phyloP scores from a whole-genome alignment of 2,888 invertebrate genomes.

The Coenonympha arcania region DNA sequence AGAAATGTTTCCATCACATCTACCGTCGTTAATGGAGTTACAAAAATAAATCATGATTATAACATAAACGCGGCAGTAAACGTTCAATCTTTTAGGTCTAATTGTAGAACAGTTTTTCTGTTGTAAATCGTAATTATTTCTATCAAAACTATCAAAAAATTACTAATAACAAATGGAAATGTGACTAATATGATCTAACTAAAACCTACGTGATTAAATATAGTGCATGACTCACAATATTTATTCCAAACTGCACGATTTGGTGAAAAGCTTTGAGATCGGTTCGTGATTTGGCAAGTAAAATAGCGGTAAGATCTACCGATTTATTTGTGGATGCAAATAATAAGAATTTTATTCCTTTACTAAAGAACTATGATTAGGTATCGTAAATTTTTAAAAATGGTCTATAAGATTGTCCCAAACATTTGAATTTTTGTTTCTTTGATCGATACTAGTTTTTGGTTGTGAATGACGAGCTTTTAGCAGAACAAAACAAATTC shows the following conservation, averaged over 20 bases:
- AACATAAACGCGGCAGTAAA: neutral
- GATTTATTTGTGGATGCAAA: no score
- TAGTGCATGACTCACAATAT: neutral
- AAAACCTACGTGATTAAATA: neutral
- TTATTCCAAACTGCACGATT: neutral
- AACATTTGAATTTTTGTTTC: no score
- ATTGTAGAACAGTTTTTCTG: neutral
- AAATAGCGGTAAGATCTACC: no score
- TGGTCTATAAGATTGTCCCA: no score
- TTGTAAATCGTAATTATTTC: neutral
- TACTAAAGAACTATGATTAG: no score
- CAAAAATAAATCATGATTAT: neutral
- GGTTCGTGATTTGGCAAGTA: no score
- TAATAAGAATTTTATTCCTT: neutral
- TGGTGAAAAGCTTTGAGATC: neutral
- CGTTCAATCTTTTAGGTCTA: neutral
- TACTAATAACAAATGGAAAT: neutral
- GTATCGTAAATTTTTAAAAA: no score
- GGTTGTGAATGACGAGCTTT: no score
- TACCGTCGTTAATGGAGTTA: slow-evolving; percentile 8
- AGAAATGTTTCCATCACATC: slow-evolving; percentile 10
- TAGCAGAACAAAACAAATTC: no score
- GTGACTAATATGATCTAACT: slow-evolving; percentile 2
- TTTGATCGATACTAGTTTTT: no score
- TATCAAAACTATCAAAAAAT: neutral